Conservation (phyloP, 1,140 invertebrate genomes). For the Phymastichus coffea region DNA sequence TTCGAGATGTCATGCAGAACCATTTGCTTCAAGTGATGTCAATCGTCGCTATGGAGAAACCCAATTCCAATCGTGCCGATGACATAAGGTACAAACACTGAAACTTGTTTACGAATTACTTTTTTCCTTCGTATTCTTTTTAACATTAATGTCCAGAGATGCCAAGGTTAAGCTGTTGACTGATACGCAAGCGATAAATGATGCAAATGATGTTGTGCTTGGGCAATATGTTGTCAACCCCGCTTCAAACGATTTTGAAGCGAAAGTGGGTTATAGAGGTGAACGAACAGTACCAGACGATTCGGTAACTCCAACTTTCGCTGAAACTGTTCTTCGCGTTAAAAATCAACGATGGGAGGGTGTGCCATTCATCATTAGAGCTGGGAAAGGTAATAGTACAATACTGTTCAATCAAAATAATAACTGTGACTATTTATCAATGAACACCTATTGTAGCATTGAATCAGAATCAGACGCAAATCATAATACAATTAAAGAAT, state of each 20-base stretch:
- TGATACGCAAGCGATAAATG: slow-evolving; percentile 75
- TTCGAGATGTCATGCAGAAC: slow-evolving; percentile 99
- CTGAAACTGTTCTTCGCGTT: slow-evolving; percentile 84
- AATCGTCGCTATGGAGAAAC: slow-evolving; percentile 98
- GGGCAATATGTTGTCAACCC: slow-evolving; percentile 95
- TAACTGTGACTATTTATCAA: too few species aligned
- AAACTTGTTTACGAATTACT: too few species aligned
- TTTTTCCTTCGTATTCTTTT: too few species aligned
- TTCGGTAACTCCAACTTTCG: slow-evolving; percentile 94
- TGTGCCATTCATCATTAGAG: slow-evolving; percentile 95
- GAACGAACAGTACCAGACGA: slow-evolving; percentile 89
- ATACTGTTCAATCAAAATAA: too few species aligned
- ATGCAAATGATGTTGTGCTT: slow-evolving; percentile 82
- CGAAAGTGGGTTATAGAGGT: slow-evolving; percentile 84
- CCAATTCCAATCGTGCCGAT: too few species aligned
- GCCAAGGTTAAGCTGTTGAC: slow-evolving; percentile 89
- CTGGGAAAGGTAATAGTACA: too few species aligned
- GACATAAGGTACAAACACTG: too few species aligned
- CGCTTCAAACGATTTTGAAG: slow-evolving; percentile 74
- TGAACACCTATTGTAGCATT: too few species aligned
- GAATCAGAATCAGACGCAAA: too few species aligned
- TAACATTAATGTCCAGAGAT: slow-evolving; percentile 71
- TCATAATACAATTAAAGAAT: slow-evolving; percentile 94
- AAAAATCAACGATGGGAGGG: slow-evolving; percentile 99
- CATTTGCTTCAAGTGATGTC: slow-evolving; percentile 96